Evolutionary conservation across 1,140 invertebrate genomes (phyloP), one percentile per base, ranked within the genome.

Genomic region (Drosophila guanche): DNA sequence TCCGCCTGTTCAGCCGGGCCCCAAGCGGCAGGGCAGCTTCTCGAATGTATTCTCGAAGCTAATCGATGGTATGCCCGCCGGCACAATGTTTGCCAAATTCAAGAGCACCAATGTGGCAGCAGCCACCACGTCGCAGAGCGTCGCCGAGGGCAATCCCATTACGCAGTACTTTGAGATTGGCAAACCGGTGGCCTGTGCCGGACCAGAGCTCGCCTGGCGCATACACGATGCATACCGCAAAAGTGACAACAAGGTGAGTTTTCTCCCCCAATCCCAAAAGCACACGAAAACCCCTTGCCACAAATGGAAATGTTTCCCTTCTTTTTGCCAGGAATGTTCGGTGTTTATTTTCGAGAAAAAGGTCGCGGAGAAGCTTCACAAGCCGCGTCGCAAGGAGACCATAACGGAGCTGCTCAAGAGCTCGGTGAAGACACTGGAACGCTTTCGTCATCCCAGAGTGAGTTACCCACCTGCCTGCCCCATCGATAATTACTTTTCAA

Each of bases 271-370:
- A 10, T 33, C 8, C 29, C 10, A 1, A 0, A 10, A 12, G 4
- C 3, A 20, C 33, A 37, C 33, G 3, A 37, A 12, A 37, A 37
- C 10, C 4, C 3, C 10, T 3, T 37, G 33, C 29, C 22, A 47
- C 37, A 53, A 61, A 25, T 23, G 12, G 12, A n/a, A 27, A 12
- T 37, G 1, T 10, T 12, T 10, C 12, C 8, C 29, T 33, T 6
- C 27, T 41, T 20, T 16, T 33, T 42, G 25, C 20, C 93, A 99
- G 98, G 97, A 98, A 92, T 97, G 96, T 50, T 98, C 98, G 0
- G 95, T 99, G 62, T 99, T 99, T 92, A 93, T 99, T 29, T 99
- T 99, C 91, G 98, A 99, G 90, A 99, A 99, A 90, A 95, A 96
- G 65, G 95, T 95, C 14, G 97, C 97, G 0, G 98, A 99, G 86